A percentile compares a stretch with the other conserved stretches of the same genome.
These are phyloP conservation scores for Phrixothrix hirtus DNA, from an alignment of 2,888 invertebrate species.

Conservation along the genomic window DNA sequence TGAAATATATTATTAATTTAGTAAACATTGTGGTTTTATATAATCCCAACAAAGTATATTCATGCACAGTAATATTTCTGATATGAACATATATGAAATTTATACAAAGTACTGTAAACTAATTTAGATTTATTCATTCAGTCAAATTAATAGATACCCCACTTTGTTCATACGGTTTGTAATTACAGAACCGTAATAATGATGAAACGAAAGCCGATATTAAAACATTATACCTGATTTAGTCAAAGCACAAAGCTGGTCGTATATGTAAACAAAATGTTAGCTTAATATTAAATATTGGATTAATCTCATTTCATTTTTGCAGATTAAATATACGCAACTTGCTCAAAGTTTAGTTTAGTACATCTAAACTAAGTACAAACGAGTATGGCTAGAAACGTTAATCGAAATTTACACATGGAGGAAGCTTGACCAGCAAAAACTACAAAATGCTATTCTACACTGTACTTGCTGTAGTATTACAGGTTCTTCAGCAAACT, in stretches of 20 bases:
- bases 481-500: slow-evolving; percentile 44
- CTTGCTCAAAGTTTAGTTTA: not conserved
- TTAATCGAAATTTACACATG: not conserved
- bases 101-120: slow-evolving; percentile 3
- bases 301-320: too few relatives aligned
- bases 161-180: not conserved
- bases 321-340: too few relatives aligned
- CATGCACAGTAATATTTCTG: too few relatives aligned
- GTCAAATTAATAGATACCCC: slow-evolving; percentile 9
- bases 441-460: slow-evolving; percentile 43
- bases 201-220: not conserved
- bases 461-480: slow-evolving; percentile 40
- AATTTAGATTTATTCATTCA: slow-evolving; percentile 10
- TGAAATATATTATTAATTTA: too few relatives aligned
- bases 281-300: too few relatives aligned
- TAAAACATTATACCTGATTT: slow-evolving; percentile 1
- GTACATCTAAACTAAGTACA: not conserved
- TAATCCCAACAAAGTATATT: too few relatives aligned
- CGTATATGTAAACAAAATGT: not conserved
- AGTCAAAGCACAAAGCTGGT: not conserved
- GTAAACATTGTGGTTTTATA: too few relatives aligned
- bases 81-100: too few relatives aligned
- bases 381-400: not conserved
- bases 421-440: slow-evolving; percentile 34
- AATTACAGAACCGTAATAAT: slow-evolving; percentile 5